These are phyloP conservation scores for Imbricaverruca yamaguchii DNA, from an alignment of 2,888 invertebrate species.

Conservation along the genomic window DNA sequence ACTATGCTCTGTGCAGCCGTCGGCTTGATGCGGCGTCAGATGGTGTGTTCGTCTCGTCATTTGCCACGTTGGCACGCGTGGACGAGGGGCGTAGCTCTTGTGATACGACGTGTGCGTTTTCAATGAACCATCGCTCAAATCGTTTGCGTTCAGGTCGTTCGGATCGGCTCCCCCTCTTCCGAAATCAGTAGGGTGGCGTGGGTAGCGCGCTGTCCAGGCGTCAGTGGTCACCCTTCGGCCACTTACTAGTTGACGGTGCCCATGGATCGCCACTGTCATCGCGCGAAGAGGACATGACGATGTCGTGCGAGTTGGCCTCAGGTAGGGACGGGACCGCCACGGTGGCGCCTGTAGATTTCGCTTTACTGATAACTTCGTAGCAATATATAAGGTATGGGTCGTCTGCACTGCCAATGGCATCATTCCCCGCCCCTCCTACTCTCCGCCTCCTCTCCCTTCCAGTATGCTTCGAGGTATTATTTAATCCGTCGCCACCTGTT, in stretches of 20 bases:
- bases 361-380: not conserved
- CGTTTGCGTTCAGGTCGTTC: not conserved
- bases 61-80: not conserved
- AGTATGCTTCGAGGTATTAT: no score
- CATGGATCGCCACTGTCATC: no score
- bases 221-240: no score
- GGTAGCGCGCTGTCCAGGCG: not conserved
- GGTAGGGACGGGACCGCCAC: no score
- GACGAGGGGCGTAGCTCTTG: not conserved
- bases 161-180: not conserved
- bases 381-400: not conserved
- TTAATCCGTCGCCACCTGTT: no score
- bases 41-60: no score
- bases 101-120: not conserved
- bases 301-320: no score
- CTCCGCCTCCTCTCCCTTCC: no score
- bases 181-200: not conserved
- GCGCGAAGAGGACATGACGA: no score
- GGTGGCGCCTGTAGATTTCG: not conserved
- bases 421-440: not conserved
- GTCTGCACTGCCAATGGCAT: not conserved
- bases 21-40: not conserved
- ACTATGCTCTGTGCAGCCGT: not conserved
- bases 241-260: no score
- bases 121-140: conserved; percentile 14